A percentile compares a stretch with the other conserved stretches of the same genome.
These are phyloP conservation scores for Helicorthomorpha holstii DNA, from an alignment of 1,140 invertebrate genomes.

Conservation along the genomic window DNA sequence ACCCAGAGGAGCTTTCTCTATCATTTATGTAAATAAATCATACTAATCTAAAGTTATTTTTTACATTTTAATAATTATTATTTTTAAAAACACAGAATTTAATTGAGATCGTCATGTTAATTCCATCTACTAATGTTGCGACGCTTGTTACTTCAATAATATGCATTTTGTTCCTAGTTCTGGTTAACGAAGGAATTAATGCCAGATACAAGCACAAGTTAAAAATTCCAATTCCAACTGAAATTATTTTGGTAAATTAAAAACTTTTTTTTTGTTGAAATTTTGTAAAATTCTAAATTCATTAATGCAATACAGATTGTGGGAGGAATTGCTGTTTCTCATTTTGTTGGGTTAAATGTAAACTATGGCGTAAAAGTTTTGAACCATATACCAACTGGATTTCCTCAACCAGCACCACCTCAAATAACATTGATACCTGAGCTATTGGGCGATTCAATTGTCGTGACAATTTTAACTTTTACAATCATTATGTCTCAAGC, in stretches of 20 bases:
- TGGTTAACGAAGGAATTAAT: constrained; percentile 10
- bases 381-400: constrained; percentile 55
- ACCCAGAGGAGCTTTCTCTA: background rate
- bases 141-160: constrained; percentile 21
- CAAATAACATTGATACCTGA: constrained; percentile 33
- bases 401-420: constrained; percentile 38
- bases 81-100: constrained; percentile 50
- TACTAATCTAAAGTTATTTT: no score
- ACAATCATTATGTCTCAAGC: constrained; percentile 84
- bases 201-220: constrained; percentile 5
- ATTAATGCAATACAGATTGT: constrained; percentile 21
- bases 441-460: constrained; percentile 41
- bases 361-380: constrained; percentile 43
- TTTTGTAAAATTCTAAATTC: background rate
- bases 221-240: constrained; percentile 8
- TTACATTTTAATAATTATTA: background rate
- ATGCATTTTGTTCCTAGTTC: background rate
- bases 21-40: background rate
- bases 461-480: constrained; percentile 76
- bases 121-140: constrained; percentile 41
- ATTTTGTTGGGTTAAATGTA: constrained; percentile 34
- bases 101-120: constrained; percentile 38
- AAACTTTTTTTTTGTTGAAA: background rate
- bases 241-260: constrained; percentile 8
- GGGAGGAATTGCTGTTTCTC: constrained; percentile 51